Evolutionary conservation across 2,113 vertebrate genomes (phyloP).

Genomic region (Cheirogaleus medius): DNA sequence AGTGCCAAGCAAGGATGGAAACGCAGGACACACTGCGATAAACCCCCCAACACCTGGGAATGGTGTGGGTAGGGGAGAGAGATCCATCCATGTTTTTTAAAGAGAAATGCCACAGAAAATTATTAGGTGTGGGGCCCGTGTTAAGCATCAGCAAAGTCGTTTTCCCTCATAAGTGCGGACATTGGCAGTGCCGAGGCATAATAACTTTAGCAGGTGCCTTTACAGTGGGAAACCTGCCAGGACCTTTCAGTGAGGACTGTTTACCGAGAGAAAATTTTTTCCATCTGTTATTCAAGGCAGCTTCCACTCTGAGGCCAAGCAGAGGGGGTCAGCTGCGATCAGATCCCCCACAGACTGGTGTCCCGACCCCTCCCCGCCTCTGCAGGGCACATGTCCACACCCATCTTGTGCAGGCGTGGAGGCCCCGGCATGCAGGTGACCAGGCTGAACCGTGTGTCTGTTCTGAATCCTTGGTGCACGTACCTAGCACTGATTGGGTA

Average conservation of each 20-base stretch:
- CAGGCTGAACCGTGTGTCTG: slow-evolving; percentile 61
- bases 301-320: not conserved
- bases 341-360: not conserved
- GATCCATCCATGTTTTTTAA: not conserved
- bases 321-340: not conserved
- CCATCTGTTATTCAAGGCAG: not conserved
- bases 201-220: not conserved
- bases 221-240: not conserved
- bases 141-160: not conserved
- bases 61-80: not conserved
- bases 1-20: not conserved
- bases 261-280: not conserved
- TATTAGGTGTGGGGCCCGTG: accelerated
- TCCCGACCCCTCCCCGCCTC: slow-evolving; percentile 7
- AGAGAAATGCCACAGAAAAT: not conserved
- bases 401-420: slow-evolving; percentile 32
- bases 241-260: not conserved
- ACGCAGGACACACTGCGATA: not conserved
- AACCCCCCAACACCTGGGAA: not conserved
- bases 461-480: slow-evolving; percentile 50
- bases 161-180: not conserved
- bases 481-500: not conserved
- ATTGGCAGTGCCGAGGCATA: not conserved
- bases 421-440: not conserved
- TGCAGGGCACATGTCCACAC: slow-evolving; percentile 62